These are phyloP conservation scores for Labeo rohita DNA, from an alignment of 2,113 vertebrate species.

Conservation along the genomic window DNA sequence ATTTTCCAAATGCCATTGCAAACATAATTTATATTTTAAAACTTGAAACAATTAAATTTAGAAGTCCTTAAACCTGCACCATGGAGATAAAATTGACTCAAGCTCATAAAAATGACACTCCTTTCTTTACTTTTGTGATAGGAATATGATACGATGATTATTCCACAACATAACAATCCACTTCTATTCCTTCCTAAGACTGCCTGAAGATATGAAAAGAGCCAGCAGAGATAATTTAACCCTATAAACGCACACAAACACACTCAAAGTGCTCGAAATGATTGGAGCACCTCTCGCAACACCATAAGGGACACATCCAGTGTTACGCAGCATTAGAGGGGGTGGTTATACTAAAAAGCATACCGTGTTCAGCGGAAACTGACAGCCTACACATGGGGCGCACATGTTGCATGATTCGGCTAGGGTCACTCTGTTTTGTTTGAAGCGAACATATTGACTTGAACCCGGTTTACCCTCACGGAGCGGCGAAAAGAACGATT, in stretches of 20 bases:
- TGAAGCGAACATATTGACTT: slow-evolving; percentile 2
- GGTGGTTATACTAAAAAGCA: not conserved
- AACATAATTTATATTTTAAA: slow-evolving; percentile 49
- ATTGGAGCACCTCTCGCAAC: not conserved
- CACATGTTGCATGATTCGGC: not conserved
- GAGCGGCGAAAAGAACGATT: not conserved
- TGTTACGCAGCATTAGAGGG: not conserved
- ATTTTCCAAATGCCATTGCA: slow-evolving; percentile 54
- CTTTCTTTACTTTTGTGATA: slow-evolving; percentile 22
- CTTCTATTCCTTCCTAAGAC: not conserved
- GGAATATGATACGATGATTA: slow-evolving; percentile 11
- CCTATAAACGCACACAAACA: not conserved
- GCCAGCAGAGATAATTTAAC: not conserved
- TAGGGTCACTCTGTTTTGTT: not conserved
- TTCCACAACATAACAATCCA: not conserved
- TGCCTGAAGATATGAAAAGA: not conserved
- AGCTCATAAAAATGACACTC: slow-evolving; percentile 5
- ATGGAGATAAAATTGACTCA: slow-evolving; percentile 12
- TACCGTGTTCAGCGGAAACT: not conserved
- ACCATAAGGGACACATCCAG: not conserved
- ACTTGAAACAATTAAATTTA: slow-evolving; percentile 51
- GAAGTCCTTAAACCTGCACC: not conserved
- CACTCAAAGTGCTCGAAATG: not conserved
- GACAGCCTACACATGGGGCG: not conserved
- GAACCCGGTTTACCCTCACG: not conserved